Percentiles rank a stretch among this genome's conserved stretches.
Conservation (phyloP, 1,140 invertebrate species). For the Nephila pilipes region DNA sequence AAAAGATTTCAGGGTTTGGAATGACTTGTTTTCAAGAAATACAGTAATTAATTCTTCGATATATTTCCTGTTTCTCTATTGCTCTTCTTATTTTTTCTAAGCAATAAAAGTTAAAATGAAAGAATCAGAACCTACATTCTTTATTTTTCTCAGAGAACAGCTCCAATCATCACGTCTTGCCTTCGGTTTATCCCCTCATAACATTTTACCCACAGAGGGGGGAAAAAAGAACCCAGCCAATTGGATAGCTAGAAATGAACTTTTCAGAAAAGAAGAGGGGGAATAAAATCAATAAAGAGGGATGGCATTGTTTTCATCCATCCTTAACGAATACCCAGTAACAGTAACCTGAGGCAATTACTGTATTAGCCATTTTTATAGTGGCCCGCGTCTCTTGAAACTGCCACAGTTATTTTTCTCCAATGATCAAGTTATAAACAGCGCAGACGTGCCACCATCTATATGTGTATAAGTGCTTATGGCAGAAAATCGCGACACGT, state of each 20-base stretch:
- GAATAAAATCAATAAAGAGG: constrained; percentile 45
- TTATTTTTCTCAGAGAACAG: background rate
- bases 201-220: background rate
- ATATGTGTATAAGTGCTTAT: constrained; percentile 35
- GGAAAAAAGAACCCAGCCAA: background rate
- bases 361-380: constrained; percentile 29
- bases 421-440: constrained; percentile 48
- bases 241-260: constrained; percentile 51
- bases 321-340: constrained; percentile 39
- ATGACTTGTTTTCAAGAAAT: constrained; percentile 1
- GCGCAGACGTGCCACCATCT: constrained; percentile 17
- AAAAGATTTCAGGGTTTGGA: background rate
- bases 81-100: background rate
- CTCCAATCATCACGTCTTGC: constrained; percentile 53
- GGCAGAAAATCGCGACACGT: constrained; percentile 23
- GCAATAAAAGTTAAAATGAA: background rate
- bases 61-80: background rate
- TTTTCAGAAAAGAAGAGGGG: constrained; percentile 14
- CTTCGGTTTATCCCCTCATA: constrained; percentile 39
- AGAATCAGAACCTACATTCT: background rate
- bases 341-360: constrained; percentile 13
- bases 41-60: background rate
- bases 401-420: constrained; percentile 12
- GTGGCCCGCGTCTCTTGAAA: background rate
- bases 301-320: constrained; percentile 36